phyloP scores from a whole-genome alignment of 2,888 invertebrate species.

The Caenorhabditis sp. region DNA sequence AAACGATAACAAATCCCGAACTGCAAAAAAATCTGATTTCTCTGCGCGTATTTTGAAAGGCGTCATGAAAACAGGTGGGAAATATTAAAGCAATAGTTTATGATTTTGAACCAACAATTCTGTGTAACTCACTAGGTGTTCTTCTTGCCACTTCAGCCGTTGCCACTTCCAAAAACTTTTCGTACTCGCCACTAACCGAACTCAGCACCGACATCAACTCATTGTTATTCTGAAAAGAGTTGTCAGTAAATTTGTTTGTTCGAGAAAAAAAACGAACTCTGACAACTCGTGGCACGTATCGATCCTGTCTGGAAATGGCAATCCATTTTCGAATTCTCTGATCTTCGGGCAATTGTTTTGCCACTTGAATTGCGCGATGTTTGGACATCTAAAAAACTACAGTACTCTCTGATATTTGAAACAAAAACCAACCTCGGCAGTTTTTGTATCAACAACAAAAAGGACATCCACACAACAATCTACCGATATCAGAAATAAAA shows the following conservation, averaged over 20 bases:
- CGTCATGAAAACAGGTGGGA: no score
- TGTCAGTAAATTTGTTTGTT: not conserved
- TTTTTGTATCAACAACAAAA: conserved; percentile 36
- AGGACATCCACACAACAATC: conserved; percentile 42
- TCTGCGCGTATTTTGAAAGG: no score
- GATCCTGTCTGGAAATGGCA: conserved; percentile 30
- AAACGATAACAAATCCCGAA: no score
- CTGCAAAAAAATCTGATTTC: no score
- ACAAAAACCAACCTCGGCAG: conserved; percentile 12
- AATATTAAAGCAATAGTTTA: no score
- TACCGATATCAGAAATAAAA: no score
- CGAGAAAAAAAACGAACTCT: conserved; percentile 13
- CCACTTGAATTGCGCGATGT: conserved; percentile 39
- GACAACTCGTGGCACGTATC: conserved; percentile 35
- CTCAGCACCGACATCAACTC: conserved; percentile 33
- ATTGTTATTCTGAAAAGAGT: conserved; percentile 25
- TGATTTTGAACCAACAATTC: not conserved
- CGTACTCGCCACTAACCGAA: conserved; percentile 39
- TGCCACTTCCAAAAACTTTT: conserved; percentile 36
- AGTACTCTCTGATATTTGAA: not conserved
- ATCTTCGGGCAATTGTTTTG: conserved; percentile 30
- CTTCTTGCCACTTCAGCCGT: conserved; percentile 35
- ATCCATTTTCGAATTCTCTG: conserved; percentile 35
- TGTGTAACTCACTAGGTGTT: conserved; percentile 17
- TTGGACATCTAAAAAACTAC: conserved; percentile 21